Percentiles rank a stretch among this genome's conserved stretches.
phyloP scores from a whole-genome alignment of 2,113 vertebrate genomes.

The Cottus gobio region DNA sequence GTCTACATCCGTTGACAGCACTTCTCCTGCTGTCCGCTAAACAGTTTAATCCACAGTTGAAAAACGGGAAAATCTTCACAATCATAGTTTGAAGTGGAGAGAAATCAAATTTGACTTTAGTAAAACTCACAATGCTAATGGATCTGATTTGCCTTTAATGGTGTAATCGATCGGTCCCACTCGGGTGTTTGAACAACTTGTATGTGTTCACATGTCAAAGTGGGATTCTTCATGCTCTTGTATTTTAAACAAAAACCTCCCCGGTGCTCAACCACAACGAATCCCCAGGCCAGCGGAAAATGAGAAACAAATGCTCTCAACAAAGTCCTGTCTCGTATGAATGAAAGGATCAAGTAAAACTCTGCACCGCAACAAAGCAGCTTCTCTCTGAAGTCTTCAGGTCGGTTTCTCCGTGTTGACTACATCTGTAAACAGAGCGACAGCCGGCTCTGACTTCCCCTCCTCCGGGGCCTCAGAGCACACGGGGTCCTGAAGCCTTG shows the following conservation, averaged over 20 bases:
- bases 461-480: slow-evolving; percentile 41
- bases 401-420: slow-evolving; percentile 54
- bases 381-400: slow-evolving; percentile 61
- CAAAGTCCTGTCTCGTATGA: slow-evolving; percentile 52
- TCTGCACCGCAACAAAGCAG: slow-evolving; percentile 71
- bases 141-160: slow-evolving; percentile 24
- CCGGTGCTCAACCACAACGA: slow-evolving; percentile 45
- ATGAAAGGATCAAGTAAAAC: slow-evolving; percentile 53
- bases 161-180: slow-evolving; percentile 25
- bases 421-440: slow-evolving; percentile 53
- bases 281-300: slow-evolving; percentile 60
- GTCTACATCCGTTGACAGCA: not conserved
- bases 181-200: slow-evolving; percentile 43
- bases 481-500: slow-evolving; percentile 50
- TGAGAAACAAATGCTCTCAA: slow-evolving; percentile 75
- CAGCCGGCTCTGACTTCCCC: slow-evolving; percentile 8
- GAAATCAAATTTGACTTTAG: not conserved
- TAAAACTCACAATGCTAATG: slow-evolving; percentile 16
- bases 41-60: not conserved
- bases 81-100: not conserved
- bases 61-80: not conserved
- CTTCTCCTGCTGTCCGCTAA: not conserved
- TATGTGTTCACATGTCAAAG: slow-evolving; percentile 49
- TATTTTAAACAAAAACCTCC: slow-evolving; percentile 63
- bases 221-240: slow-evolving; percentile 54